These are phyloP conservation scores for Tichodroma muraria DNA, from an alignment of 2,113 vertebrate species.

Conservation along the genomic window DNA sequence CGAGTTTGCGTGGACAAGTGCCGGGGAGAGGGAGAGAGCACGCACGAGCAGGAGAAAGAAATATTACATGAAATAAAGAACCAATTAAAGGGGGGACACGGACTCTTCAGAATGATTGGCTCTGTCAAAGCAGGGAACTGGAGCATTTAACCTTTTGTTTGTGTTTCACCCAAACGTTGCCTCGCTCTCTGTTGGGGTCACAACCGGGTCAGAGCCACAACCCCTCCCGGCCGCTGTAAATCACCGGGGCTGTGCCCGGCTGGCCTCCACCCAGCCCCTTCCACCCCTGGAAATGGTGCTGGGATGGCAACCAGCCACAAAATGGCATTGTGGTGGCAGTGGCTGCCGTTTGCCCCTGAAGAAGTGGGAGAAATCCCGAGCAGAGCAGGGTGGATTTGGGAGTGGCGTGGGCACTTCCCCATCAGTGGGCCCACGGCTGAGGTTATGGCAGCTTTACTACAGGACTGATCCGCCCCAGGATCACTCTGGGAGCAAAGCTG, in stretches of 20 bases:
- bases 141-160: conserved; percentile 74
- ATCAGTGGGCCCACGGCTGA: rapidly evolving
- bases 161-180: conserved; percentile 75
- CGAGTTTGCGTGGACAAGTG: background rate
- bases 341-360: background rate
- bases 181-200: conserved; percentile 77
- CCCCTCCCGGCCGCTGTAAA: conserved; percentile 69
- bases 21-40: background rate
- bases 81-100: background rate
- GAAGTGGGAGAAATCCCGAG: background rate
- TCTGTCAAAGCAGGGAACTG: conserved; percentile 52
- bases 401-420: background rate
- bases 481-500: background rate
- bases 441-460: background rate
- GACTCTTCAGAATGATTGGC: conserved; percentile 66
- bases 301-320: background rate
- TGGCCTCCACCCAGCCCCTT: conserved; percentile 10
- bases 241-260: conserved; percentile 46
- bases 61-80: background rate
- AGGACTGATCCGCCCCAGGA: background rate
- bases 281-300: background rate
- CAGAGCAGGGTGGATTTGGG: background rate
- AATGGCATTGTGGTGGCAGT: background rate
- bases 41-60: background rate
- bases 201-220: conserved; percentile 76